Conservation (phyloP, 2,113 vertebrate genomes). For the Actenoides lindsayi region DNA sequence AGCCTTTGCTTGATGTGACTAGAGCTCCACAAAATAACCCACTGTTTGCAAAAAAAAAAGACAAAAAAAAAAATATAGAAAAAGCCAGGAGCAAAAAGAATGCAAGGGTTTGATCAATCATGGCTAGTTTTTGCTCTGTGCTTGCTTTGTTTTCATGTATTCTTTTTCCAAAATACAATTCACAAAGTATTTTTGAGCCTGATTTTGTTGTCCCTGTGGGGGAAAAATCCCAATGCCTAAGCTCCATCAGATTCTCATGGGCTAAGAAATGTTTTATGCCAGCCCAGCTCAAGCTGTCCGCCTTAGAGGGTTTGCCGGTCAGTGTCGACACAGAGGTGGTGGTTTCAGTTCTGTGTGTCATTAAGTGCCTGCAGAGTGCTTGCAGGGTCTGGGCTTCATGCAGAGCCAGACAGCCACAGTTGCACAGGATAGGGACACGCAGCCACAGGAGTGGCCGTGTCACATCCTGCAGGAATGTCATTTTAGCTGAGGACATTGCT, state of each 20-base stretch:
- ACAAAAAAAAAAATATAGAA: neutral
- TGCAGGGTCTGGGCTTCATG: neutral
- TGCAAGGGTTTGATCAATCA: neutral
- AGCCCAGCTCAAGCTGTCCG: neutral
- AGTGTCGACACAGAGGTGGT: neutral
- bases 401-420: neutral
- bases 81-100: neutral
- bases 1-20: neutral
- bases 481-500: neutral
- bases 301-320: neutral
- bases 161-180: neutral
- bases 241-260: neutral
- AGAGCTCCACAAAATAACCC: slow-evolving; percentile 4
- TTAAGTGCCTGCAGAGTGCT: neutral
- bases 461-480: neutral
- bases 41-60: neutral
- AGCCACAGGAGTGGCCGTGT: neutral
- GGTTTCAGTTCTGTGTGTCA: neutral
- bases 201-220: neutral
- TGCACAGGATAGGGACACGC: neutral
- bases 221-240: fast-evolving
- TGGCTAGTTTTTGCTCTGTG: neutral
- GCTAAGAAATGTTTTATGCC: neutral
- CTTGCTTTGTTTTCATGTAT: neutral
- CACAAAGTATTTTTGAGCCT: neutral